Conservation (phyloP, 2,888 invertebrate genomes). For the Mesorhabditis sp. region DNA sequence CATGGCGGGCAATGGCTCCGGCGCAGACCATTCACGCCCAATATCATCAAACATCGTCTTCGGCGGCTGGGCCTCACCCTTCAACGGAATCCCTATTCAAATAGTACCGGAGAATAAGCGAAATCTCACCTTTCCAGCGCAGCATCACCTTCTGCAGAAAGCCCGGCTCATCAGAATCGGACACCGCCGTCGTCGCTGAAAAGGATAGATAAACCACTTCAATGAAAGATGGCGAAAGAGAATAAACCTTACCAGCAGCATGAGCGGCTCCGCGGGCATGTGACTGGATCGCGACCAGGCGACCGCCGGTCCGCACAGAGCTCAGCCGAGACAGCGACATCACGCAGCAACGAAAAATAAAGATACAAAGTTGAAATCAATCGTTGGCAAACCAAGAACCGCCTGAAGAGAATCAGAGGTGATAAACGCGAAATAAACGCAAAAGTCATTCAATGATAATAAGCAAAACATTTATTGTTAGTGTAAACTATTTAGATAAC, state of each 20-base stretch:
- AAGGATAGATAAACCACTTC: slow-evolving; percentile 7
- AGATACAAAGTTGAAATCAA: too few species aligned
- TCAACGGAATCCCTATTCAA: slow-evolving; percentile 39
- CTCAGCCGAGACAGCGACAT: too few species aligned
- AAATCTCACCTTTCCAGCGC: slow-evolving; percentile 42
- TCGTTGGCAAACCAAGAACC: too few species aligned
- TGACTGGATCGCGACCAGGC: too few species aligned
- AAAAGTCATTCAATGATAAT: too few species aligned
- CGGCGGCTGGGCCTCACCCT: slow-evolving; percentile 43
- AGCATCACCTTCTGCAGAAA: slow-evolving; percentile 52
- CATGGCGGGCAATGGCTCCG: slow-evolving; percentile 47
- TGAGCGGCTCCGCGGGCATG: neutral
- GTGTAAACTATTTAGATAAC: too few species aligned
- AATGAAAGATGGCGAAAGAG: neutral
- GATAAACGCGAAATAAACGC: too few species aligned
- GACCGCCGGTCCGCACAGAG: too few species aligned
- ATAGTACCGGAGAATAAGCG: neutral
- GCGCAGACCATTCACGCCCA: slow-evolving; percentile 50
- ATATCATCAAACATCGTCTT: slow-evolving; percentile 53
- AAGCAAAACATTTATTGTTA: too few species aligned
- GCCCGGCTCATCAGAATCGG: slow-evolving; percentile 39
- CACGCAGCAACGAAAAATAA: too few species aligned
- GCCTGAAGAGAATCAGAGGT: too few species aligned
- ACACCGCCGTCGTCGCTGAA: slow-evolving; percentile 20
- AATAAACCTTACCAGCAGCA: slow-evolving; percentile 1